Percentiles rank a stretch among this genome's conserved stretches.
Evolutionary conservation across 2,888 invertebrate genomes (phyloP).

Genomic region (Callyntrura guangdongensis): DNA sequence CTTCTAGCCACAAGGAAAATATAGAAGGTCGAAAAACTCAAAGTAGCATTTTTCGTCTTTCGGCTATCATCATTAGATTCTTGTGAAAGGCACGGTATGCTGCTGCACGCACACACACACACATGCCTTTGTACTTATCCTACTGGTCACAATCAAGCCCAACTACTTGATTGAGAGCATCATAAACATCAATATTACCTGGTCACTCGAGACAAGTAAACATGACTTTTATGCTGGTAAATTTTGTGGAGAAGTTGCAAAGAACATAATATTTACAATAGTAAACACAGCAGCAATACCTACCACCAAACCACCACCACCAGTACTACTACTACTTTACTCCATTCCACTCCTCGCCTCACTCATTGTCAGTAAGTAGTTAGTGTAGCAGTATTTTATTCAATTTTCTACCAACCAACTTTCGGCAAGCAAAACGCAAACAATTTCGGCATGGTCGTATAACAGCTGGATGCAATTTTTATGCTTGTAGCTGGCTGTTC

Average conservation of each 20-base stretch:
- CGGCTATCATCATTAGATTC: constrained; percentile 23
- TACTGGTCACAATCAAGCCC: constrained; percentile 64
- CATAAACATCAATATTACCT: constrained; percentile 75
- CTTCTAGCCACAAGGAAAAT: too few relatives aligned
- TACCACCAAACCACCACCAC: constrained; percentile 24
- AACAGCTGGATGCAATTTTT: constrained; percentile 76
- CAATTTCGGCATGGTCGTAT: constrained; percentile 66
- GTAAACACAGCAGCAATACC: neutral
- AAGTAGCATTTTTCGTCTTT: constrained; percentile 42
- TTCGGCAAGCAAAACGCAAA: constrained; percentile 27
- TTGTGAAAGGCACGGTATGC: neutral
- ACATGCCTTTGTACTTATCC: neutral
- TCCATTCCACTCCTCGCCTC: neutral
- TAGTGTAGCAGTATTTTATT: neutral
- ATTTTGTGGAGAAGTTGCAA: constrained; percentile 43
- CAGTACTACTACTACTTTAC: neutral
- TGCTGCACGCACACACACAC: neutral
- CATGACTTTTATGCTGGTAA: constrained; percentile 73
- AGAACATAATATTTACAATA: constrained; percentile 28
- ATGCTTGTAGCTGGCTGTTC: constrained; percentile 64
- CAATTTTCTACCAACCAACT: neutral
- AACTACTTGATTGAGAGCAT: constrained; percentile 69
- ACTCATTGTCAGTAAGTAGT: neutral
- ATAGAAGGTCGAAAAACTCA: neutral
- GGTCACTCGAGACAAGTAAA: constrained; percentile 70